Evolutionary conservation across 2,113 vertebrate species (phyloP).

Genomic region (Leptobrachium leishanense): DNA sequence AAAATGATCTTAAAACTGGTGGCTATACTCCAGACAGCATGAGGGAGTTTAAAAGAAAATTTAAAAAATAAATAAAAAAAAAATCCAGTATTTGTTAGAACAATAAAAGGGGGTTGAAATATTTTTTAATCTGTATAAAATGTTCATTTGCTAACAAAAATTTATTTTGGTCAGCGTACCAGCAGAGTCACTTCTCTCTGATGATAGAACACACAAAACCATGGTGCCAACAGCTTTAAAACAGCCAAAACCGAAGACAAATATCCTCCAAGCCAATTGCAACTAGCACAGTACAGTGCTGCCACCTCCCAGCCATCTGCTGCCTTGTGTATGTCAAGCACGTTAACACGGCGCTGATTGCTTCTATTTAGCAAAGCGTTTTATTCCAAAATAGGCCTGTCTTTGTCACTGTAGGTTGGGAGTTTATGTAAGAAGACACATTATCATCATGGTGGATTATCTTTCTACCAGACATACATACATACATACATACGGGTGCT

Average conservation of each 20-base stretch:
- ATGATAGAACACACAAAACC: conserved; percentile 26
- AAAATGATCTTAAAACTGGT: no score
- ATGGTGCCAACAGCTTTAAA: conserved; percentile 29
- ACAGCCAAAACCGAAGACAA: conserved; percentile 28
- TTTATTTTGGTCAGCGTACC: not conserved
- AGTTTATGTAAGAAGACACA: no score
- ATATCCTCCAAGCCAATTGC: conserved; percentile 31
- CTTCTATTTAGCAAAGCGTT: conserved; percentile 14
- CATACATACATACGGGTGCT: no score
- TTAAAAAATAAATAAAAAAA: no score
- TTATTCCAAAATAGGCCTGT: conserved; percentile 27
- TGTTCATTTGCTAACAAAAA: not conserved
- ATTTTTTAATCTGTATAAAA: no score
- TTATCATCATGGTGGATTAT: no score
- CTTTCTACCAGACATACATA: no score
- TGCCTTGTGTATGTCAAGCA: conserved; percentile 18
- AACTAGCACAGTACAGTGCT: conserved; percentile 2
- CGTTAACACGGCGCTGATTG: conserved; percentile 17
- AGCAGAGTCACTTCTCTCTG: conserved; percentile 24
- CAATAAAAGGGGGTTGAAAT: no score
- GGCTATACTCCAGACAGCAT: no score
- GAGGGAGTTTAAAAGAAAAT: no score
- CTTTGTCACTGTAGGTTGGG: not conserved
- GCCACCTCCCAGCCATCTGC: conserved; percentile 41
- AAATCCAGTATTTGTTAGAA: no score